Evolutionary conservation across 2,888 invertebrate species (phyloP).

Genomic region (Euplexia lucipara): DNA sequence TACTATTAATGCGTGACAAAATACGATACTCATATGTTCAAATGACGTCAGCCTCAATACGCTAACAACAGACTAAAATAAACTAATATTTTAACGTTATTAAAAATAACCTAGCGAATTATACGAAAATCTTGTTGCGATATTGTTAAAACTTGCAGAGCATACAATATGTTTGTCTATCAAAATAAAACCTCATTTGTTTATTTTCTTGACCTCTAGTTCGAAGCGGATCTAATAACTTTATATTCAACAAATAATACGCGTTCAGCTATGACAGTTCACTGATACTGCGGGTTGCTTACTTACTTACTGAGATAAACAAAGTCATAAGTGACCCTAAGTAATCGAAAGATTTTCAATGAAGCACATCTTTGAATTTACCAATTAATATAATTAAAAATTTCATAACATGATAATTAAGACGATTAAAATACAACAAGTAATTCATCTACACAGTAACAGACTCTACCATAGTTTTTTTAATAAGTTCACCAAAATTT

Average conservation of each 20-base stretch:
- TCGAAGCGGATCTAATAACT: conserved; percentile 36
- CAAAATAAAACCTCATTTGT: not conserved
- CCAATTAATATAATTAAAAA: conserved; percentile 86
- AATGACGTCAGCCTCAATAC: conserved; percentile 7
- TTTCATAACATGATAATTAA: conserved; percentile 85
- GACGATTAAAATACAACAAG: conserved; percentile 86
- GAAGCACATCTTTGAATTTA: conserved; percentile 69
- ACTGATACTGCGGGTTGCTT: conserved; percentile 40
- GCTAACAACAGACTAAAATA: conserved; percentile 3
- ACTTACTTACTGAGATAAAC: conserved; percentile 50
- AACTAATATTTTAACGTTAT: not conserved
- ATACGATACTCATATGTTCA: not conserved
- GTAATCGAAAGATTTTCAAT: conserved; percentile 42
- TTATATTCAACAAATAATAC: conserved; percentile 43
- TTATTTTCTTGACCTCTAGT: conserved; percentile 18
- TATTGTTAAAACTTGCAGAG: not conserved
- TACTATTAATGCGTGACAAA: not conserved
- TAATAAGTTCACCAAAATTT: conserved; percentile 97
- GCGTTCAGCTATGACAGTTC: conserved; percentile 41
- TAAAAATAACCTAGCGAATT: not conserved
- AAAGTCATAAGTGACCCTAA: conserved; percentile 40
- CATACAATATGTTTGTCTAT: not conserved
- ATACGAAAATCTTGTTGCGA: not conserved
- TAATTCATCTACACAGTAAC: conserved; percentile 94
- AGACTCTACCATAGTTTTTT: conserved; percentile 97